These are phyloP conservation scores for Dinocampus coccinellae DNA, from an alignment of 2,888 invertebrate species.

Conservation along the genomic window DNA sequence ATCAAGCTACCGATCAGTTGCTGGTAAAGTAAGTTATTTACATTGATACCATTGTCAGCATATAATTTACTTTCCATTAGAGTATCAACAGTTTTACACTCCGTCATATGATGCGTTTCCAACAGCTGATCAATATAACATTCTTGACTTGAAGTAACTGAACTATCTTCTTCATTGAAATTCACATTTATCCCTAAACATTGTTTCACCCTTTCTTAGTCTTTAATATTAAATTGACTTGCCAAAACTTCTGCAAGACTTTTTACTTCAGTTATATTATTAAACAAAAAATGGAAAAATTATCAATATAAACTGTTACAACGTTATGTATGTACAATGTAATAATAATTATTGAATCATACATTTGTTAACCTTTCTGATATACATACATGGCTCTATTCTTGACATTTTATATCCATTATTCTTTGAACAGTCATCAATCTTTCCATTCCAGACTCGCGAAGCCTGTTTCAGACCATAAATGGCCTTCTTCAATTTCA, in stretches of 20 bases:
- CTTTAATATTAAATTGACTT: slow-evolving; percentile 15
- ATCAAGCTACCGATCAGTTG: slow-evolving; percentile 27
- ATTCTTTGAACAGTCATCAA: too few relatives aligned
- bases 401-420: too few relatives aligned
- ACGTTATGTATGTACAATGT: too few relatives aligned
- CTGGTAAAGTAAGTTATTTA: slow-evolving; percentile 16
- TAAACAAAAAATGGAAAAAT: slow-evolving; percentile 14
- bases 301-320: slow-evolving; percentile 27
- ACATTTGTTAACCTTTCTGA: background rate
- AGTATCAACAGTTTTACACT: background rate
- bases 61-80: background rate
- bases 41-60: background rate
- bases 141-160: background rate
- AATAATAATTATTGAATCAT: too few relatives aligned
- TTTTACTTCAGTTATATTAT: background rate
- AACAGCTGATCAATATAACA: background rate
- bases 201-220: background rate
- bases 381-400: slow-evolving; percentile 34
- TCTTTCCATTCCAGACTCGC: too few relatives aligned
- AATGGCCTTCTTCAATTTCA: too few relatives aligned
- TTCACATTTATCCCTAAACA: slow-evolving; percentile 19
- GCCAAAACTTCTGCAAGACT: background rate
- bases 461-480: too few relatives aligned
- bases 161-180: background rate
- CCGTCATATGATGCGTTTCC: background rate